A percentile compares a stretch with the other conserved stretches of the same genome.
phyloP scores from a whole-genome alignment of 2,113 vertebrate species.

The Chloropsis cyanopogon region DNA sequence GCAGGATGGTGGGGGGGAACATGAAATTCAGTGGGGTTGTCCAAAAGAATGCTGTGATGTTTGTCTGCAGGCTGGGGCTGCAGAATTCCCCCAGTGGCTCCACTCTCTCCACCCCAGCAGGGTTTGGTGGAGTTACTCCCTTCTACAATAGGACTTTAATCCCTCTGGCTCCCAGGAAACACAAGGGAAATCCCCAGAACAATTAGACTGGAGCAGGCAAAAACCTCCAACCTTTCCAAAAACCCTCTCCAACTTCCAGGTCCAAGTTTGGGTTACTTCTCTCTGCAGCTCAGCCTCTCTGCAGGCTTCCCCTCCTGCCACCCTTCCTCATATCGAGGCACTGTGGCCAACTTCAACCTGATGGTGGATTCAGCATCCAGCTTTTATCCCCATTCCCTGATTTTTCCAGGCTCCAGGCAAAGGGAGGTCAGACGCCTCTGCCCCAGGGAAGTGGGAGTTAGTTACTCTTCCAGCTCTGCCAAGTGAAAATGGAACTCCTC shows the following conservation, averaged over 20 bases:
- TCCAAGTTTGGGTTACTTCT: neutral
- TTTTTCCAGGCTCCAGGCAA: neutral
- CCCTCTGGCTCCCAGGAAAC: neutral
- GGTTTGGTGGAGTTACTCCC: neutral
- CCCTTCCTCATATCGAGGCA: fast-evolving
- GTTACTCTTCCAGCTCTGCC: neutral
- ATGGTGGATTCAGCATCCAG: neutral
- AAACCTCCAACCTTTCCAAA: neutral
- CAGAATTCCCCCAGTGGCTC: neutral
- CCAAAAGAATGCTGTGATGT: neutral
- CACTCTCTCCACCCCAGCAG: neutral
- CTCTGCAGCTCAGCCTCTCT: neutral
- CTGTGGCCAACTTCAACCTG: neutral
- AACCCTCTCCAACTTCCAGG: neutral
- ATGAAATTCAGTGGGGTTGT: neutral
- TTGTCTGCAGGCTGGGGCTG: neutral
- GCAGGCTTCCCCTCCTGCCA: neutral
- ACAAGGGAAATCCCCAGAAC: neutral
- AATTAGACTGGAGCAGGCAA: neutral
- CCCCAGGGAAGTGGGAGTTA: neutral
- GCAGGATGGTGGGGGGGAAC: neutral
- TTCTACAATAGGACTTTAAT: neutral
- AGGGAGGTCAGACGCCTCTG: neutral
- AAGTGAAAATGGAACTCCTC: constrained; percentile 5
- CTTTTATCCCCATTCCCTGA: neutral